A percentile compares a stretch with the other conserved stretches of the same genome.
Evolutionary conservation across 2,797 vertebrate species (phyloP).

Genomic region (Centropyge bicolor): DNA sequence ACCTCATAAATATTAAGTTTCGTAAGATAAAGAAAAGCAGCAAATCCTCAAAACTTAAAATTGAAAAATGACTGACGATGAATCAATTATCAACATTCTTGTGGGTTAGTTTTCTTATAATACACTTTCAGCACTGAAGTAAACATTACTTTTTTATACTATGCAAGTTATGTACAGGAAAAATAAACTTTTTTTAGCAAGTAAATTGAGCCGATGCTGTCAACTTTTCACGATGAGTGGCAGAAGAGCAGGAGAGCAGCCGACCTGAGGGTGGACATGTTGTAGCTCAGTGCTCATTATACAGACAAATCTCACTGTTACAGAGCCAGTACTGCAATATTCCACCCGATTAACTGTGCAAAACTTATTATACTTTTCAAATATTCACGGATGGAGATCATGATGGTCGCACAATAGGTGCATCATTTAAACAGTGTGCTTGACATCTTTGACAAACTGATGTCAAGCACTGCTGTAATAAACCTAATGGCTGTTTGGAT

Average conservation of each 20-base stretch:
- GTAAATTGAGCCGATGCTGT: background rate
- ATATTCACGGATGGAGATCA: background rate
- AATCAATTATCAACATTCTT: background rate
- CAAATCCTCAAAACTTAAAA: background rate
- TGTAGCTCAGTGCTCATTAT: conserved; percentile 22
- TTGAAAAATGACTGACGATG: background rate
- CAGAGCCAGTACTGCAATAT: background rate
- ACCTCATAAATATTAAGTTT: background rate
- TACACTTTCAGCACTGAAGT: background rate
- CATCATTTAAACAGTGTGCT: background rate
- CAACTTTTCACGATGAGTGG: background rate
- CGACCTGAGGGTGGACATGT: conserved; percentile 12
- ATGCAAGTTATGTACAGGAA: background rate
- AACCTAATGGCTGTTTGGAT: conserved; percentile 27
- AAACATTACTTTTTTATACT: too few species aligned
- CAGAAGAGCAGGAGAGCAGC: background rate
- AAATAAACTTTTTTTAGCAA: conserved; percentile 2
- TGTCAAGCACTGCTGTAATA: conserved; percentile 3
- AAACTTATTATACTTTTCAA: background rate
- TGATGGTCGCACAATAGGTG: background rate
- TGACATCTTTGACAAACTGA: conserved; percentile 5
- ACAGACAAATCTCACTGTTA: conserved; percentile 5
- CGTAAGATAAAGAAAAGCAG: background rate
- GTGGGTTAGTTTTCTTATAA: background rate
- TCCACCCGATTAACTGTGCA: background rate